phyloP scores from a whole-genome alignment of 2,797 vertebrate species.

The Argentina silus region DNA sequence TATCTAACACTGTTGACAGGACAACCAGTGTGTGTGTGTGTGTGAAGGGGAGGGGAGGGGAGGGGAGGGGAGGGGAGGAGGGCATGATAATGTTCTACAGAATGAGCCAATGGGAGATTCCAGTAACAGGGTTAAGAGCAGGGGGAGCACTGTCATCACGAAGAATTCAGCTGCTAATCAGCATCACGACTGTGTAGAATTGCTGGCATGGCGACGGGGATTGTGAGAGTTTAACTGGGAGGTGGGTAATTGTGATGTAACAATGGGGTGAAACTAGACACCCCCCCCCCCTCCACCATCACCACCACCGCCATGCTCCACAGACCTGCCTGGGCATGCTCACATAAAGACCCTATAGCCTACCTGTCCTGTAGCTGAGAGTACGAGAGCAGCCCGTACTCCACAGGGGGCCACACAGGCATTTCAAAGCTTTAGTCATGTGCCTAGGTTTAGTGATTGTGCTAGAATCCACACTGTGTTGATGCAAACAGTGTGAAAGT shows the following conservation, averaged over 20 bases:
- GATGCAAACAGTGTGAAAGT: too few relatives aligned
- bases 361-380: not conserved
- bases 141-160: not conserved
- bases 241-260: not conserved
- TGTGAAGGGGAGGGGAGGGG: too few relatives aligned
- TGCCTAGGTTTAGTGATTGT: too few relatives aligned
- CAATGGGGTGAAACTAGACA: not conserved
- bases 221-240: not conserved
- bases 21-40: too few relatives aligned
- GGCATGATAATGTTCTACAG: not conserved
- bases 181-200: not conserved
- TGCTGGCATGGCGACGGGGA: not conserved
- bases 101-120: not conserved
- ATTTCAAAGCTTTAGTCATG: not conserved
- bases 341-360: not conserved
- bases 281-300: not conserved
- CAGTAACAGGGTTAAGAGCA: not conserved
- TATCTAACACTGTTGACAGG: too few relatives aligned
- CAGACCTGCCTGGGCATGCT: not conserved
- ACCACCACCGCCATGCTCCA: not conserved
- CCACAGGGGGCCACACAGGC: not conserved
- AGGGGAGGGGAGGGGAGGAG: too few relatives aligned
- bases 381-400: not conserved
- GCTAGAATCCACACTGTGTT: too few relatives aligned
- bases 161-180: not conserved